Conservation (phyloP, 2,113 vertebrate species). For the Heliornis fulica region DNA sequence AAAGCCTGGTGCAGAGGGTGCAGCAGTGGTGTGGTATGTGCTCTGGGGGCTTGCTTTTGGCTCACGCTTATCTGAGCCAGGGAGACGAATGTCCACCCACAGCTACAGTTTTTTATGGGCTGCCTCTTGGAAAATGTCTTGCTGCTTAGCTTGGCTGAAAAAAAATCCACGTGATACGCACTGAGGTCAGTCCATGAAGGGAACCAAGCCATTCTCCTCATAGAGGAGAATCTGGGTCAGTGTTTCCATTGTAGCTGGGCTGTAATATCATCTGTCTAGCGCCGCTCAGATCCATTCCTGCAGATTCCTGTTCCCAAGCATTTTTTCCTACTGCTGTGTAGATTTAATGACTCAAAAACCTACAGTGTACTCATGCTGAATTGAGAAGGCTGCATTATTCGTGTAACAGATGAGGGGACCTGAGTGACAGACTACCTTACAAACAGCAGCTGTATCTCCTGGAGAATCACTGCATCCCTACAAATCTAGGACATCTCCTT, state of each 20-base stretch:
- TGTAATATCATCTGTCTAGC: not conserved
- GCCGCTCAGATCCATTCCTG: not conserved
- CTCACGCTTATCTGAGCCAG: fast-evolving
- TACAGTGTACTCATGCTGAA: not conserved
- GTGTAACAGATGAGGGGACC: not conserved
- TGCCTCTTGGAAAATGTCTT: not conserved
- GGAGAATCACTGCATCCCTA: not conserved
- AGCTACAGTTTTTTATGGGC: not conserved
- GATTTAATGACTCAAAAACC: not conserved
- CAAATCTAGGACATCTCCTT: not conserved
- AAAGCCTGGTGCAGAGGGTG: fast-evolving
- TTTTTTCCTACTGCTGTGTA: not conserved
- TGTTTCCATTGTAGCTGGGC: not conserved
- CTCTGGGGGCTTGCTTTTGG: fast-evolving
- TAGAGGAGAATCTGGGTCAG: not conserved
- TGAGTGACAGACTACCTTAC: not conserved
- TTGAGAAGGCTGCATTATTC: not conserved
- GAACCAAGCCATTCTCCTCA: not conserved
- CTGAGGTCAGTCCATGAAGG: fast-evolving
- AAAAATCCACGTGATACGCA: fast-evolving
- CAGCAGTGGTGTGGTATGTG: fast-evolving
- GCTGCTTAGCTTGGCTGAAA: not conserved
- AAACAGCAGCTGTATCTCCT: not conserved
- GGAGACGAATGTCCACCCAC: not conserved
- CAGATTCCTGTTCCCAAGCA: not conserved